A percentile compares a stretch with the other conserved stretches of the same genome.
These are phyloP conservation scores for Cinara cedri DNA, from an alignment of 2,888 invertebrate genomes.

Conservation along the genomic window DNA sequence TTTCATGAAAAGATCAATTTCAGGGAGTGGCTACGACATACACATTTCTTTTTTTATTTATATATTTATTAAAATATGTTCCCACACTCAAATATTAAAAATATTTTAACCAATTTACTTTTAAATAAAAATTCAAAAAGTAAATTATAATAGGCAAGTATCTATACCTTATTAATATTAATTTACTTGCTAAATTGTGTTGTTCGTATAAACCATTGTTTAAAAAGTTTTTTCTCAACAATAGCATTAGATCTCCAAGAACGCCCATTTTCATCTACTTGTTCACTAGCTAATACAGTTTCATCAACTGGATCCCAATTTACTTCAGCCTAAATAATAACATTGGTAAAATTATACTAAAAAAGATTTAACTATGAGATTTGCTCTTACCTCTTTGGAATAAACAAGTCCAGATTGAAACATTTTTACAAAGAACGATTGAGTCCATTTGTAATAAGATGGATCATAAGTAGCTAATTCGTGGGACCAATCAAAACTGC, in stretches of 20 bases:
- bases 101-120: background rate
- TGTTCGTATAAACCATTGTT: slow-evolving; percentile 95
- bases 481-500: slow-evolving; percentile 91
- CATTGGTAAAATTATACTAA: background rate
- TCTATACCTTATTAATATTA: slow-evolving; percentile 60
- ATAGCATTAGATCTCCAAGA: slow-evolving; percentile 97
- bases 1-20: too few relatives aligned
- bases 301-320: slow-evolving; percentile 99
- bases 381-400: slow-evolving; percentile 74
- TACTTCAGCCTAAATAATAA: slow-evolving; percentile 73
- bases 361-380: background rate
- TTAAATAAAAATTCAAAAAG: background rate
- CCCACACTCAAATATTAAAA: too few relatives aligned
- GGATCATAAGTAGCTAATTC: slow-evolving; percentile 89
- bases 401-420: slow-evolving; percentile 84
- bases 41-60: too few relatives aligned
- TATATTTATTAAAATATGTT: too few relatives aligned
- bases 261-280: slow-evolving; percentile 87
- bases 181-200: slow-evolving; percentile 79
- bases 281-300: slow-evolving; percentile 97
- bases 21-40: too few relatives aligned
- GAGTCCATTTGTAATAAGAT: slow-evolving; percentile 94
- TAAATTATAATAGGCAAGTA: background rate
- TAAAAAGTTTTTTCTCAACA: slow-evolving; percentile 85
- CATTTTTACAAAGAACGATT: slow-evolving; percentile 88